Evolutionary conservation across 2,888 invertebrate species (phyloP).

Genomic region (Epicampocera succincta): DNA sequence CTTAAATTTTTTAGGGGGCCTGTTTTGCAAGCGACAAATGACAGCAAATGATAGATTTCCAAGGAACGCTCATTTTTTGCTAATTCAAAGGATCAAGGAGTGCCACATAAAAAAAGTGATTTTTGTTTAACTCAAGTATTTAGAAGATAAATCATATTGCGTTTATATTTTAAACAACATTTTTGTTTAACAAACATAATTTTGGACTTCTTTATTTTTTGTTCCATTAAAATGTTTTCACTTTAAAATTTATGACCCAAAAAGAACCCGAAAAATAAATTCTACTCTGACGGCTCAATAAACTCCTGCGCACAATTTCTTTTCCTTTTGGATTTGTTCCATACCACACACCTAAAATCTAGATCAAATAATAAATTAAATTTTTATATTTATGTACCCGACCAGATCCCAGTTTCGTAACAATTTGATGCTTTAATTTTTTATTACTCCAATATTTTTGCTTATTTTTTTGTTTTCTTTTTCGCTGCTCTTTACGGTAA

Average conservation of each 20-base stretch:
- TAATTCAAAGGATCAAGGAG: too few species aligned
- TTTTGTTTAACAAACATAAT: too few species aligned
- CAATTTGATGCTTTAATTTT: slow-evolving; percentile 35
- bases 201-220: too few species aligned
- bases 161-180: too few species aligned
- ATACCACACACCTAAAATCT: slow-evolving; percentile 68
- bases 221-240: too few species aligned
- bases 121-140: too few species aligned
- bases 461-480: slow-evolving; percentile 15
- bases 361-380: slow-evolving; percentile 51
- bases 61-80: too few species aligned
- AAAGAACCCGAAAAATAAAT: neutral
- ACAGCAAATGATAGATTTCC: too few species aligned
- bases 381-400: neutral
- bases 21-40: too few species aligned
- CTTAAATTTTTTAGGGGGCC: slow-evolving; percentile 45
- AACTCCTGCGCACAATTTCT: neutral
- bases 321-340: neutral
- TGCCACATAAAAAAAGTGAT: too few species aligned
- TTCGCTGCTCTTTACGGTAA: slow-evolving; percentile 60
- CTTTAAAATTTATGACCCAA: neutral
- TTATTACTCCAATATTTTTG: slow-evolving; percentile 22
- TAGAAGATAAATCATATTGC: too few species aligned
- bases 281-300: neutral
- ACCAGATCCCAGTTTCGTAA: neutral